Evolutionary conservation across 2,888 invertebrate species (phyloP), one percentile per base, ranked within the genome.

Genomic region (Hydroisotoma schaefferi): DNA sequence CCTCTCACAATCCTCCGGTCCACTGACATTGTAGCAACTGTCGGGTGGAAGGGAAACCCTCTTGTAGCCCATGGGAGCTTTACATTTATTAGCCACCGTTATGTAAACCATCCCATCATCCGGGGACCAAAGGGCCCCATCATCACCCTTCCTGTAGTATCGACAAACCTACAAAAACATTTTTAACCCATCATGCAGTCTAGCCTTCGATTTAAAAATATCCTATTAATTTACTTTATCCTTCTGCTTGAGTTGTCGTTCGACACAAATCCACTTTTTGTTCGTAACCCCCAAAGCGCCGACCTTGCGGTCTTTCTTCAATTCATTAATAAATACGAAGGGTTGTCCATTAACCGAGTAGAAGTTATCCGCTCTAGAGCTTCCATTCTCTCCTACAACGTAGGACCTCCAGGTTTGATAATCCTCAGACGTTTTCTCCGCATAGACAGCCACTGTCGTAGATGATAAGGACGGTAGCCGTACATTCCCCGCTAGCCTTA

Each of bases 321-420:
- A 15, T 8, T 12, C 37, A 8, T 49, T 57, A 1, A 2, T 18
- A n/a, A 63, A 23, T 22, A 63, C 25, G n/a, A 40, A 47, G 15
- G 63, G 52, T 26, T 56, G 51, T 5, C 63, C 63, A 43, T 63
- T 57, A 22, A 59, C 23, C 8, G 52, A 48, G 37, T 63, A 63
- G 28, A 63, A 63, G 4, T 55, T 51, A 25, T 59, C 56, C n/a
- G 63, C 44, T 20, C 27, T 55, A 10, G 56, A 54, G n/a, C 22
- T 40, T 26, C 59, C 59, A 6, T 56, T 51, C 10, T n/a, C 40
- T 37, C 59, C 59, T 3, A 55, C 37, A 2, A 10, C n/a, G 3
- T 23, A 33, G 1, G 56, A 40, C 2, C 20, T 4, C 55, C 52
- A 53, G 8, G 51, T 59, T 47, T 48, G 47, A 27, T 43, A 49